Base-by-base conservation (phyloP, 2,797 vertebrate species). In the Distichodus sexfasciatus region DNA sequence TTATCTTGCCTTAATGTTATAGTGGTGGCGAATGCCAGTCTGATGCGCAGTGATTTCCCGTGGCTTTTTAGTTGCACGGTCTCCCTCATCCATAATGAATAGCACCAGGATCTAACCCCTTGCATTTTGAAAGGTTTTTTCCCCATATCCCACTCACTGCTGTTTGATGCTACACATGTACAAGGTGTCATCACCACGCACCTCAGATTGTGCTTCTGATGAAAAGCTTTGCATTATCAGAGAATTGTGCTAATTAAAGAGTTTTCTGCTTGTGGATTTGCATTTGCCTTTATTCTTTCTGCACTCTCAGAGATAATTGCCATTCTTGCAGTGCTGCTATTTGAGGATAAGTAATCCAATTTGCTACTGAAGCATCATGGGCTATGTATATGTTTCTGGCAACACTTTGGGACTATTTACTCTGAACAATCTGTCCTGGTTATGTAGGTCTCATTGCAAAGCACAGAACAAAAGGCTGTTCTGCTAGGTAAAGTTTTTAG, bases 81-180 rank as follows among this genome's bases (percentile, higher is more conserved):
- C 61, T 36, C 53, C 66, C 68, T 77, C 70, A 72, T 77, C 33
- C 62, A 75, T 75, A 59, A 80, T 80, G 47, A 36, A 73, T 72
- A 59, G 57, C 9, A 57, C 36, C 66, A 23, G 69, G 71, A 69
- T 69, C 71, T 21, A 59, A 69, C 58, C 29, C 53, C 9, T n/a
- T 47, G 63, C 28, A 47, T 58, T 76, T 69, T 55, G 54, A 65
- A 70, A 60, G 54, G 28, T 14, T 69, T 60, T 71, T 68, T 29
- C 28, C 4, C 15, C 44, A 68, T 48, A 14, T 28, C 33, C 28
- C 23, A 58, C 44, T 71, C 47, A 36, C 46, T 63, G n/a, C 24
- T 28, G 38, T 66, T 69, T 69, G 50, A 77, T 63, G 61, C 53
- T 62, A 8, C 60, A 54, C 50, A 50, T 14, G 19, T 66, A 58